These are phyloP conservation scores for Mylabris sibirica DNA, from an alignment of 2,888 invertebrate genomes.

Conservation along the genomic window DNA sequence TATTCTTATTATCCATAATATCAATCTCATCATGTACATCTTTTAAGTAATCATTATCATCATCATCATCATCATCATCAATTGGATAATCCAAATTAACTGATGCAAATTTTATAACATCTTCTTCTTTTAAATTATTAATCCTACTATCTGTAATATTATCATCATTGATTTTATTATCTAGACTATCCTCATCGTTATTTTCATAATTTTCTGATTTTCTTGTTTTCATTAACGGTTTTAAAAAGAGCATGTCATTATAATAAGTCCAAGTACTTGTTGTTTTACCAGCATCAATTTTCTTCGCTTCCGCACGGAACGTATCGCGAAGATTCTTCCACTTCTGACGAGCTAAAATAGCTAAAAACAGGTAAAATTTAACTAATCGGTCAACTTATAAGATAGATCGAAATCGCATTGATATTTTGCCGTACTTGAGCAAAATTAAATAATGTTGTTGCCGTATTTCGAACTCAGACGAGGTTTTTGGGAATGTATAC, in stretches of 20 bases:
- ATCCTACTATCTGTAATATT: not conserved
- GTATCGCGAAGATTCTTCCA: constrained; percentile 29
- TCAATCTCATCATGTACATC: not conserved
- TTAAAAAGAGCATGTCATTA: constrained; percentile 29
- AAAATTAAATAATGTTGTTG: too few relatives aligned
- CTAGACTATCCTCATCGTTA: not conserved
- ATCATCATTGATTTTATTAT: not conserved
- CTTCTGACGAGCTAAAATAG: constrained; percentile 17
- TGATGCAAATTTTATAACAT: constrained; percentile 19
- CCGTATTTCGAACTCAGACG: too few relatives aligned
- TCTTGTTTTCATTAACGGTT: constrained; percentile 18
- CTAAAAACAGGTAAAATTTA: not conserved
- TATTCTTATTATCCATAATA: not conserved
- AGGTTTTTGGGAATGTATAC: too few relatives aligned
- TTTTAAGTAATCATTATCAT: not conserved
- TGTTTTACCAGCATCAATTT: not conserved
- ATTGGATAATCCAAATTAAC: constrained; percentile 11
- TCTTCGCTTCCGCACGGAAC: constrained; percentile 29
- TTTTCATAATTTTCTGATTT: not conserved
- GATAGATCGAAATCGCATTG: not conserved
- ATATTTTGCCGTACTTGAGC: too few relatives aligned
- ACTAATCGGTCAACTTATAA: not conserved
- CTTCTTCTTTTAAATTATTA: constrained; percentile 20
- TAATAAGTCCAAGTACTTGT: constrained; percentile 23
- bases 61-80: not conserved